Evolutionary conservation across 2,113 vertebrate genomes (phyloP).

Genomic region (Syngnathus scovelli): DNA sequence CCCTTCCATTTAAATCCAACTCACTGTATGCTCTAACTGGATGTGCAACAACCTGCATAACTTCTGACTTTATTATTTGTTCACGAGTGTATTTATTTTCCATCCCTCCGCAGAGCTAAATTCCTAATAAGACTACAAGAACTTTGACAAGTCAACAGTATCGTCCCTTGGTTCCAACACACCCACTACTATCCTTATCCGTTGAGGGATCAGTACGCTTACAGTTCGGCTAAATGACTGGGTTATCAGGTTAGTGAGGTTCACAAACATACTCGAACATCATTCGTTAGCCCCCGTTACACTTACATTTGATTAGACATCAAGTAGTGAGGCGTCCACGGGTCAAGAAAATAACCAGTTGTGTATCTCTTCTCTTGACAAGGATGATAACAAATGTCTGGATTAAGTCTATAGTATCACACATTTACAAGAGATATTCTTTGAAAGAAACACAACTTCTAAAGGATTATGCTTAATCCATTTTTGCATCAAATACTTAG

Average conservation of each 20-base stretch:
- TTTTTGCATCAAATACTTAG: slow-evolving; percentile 51
- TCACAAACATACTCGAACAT: neutral
- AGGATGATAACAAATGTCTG: neutral
- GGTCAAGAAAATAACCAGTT: slow-evolving; percentile 21
- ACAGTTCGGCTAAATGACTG: neutral
- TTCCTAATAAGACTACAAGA: neutral
- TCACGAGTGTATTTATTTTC: neutral
- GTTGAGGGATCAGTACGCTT: neutral
- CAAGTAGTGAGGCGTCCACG: slow-evolving; percentile 1
- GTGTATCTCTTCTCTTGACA: slow-evolving; percentile 9
- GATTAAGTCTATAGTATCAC: slow-evolving; percentile 38
- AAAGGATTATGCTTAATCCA: slow-evolving; percentile 62
- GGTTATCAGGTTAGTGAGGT: neutral
- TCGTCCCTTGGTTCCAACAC: neutral
- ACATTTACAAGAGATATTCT: slow-evolving; percentile 50
- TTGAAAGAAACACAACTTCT: slow-evolving; percentile 48
- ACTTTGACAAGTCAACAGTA: neutral
- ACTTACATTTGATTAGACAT: neutral
- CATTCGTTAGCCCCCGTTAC: neutral
- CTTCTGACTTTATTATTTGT: neutral
- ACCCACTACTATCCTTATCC: neutral
- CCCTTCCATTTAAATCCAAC: no score
- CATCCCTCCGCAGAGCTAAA: neutral
- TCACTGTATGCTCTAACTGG: no score
- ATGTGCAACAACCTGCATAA: neutral